phyloP scores from a whole-genome alignment of 2,888 invertebrate species.

The Falcaria lacertinaria region DNA sequence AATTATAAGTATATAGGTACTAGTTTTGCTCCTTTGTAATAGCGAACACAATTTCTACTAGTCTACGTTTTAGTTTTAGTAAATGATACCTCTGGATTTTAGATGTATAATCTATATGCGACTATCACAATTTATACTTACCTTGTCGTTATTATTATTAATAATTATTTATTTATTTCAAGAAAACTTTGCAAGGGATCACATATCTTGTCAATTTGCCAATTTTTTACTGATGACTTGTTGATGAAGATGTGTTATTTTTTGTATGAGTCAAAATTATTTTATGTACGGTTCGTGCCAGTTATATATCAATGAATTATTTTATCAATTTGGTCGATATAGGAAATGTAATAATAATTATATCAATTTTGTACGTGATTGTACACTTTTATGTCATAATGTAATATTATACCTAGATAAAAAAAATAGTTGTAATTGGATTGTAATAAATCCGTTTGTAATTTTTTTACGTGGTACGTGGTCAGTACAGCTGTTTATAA shows the following conservation, averaged over 20 bases:
- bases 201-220: no score
- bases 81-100: constrained; percentile 62
- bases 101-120: constrained; percentile 27
- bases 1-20: constrained; percentile 17
- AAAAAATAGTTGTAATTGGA: constrained; percentile 2
- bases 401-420: neutral
- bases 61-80: constrained; percentile 58
- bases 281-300: no score
- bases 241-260: no score
- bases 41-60: constrained; percentile 66
- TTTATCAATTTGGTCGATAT: neutral
- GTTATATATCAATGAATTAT: no score
- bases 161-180: neutral
- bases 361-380: constrained; percentile 1
- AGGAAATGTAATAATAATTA: neutral
- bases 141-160: neutral
- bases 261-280: no score
- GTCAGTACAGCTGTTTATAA: constrained; percentile 26
- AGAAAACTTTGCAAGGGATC: no score
- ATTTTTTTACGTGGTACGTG: constrained; percentile 11
- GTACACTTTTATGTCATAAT: constrained; percentile 1
- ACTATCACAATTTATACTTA: constrained; percentile 1
- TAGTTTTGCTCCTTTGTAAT: constrained; percentile 28
- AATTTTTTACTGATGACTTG: no score
- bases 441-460: constrained; percentile 13